These are phyloP conservation scores for Gastracanthus pulcherrimus DNA, from an alignment of 2,888 invertebrate species.

Conservation along the genomic window DNA sequence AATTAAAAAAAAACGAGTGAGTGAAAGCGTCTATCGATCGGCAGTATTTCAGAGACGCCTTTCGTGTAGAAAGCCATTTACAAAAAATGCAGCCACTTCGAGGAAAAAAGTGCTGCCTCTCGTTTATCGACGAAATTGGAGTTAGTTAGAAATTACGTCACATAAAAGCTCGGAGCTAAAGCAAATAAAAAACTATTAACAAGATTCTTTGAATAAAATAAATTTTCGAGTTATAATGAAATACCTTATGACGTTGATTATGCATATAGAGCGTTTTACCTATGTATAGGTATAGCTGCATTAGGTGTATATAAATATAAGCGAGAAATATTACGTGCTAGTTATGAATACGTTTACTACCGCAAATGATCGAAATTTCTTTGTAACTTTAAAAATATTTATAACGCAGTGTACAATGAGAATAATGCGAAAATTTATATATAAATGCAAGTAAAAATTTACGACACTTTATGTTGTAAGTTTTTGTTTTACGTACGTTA, in stretches of 20 bases:
- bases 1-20: constrained; percentile 18
- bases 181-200: neutral
- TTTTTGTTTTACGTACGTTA: no score
- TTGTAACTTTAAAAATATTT: neutral
- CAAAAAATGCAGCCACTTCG: neutral
- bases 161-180: neutral
- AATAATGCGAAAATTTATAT: neutral
- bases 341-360: neutral
- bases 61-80: constrained; percentile 20
- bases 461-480: no score
- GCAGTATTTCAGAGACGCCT: neutral
- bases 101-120: constrained; percentile 16
- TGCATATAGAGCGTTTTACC: neutral
- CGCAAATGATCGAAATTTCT: no score
- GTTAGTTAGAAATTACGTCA: neutral
- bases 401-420: neutral
- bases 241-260: neutral
- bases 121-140: neutral
- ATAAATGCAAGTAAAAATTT: neutral
- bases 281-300: neutral
- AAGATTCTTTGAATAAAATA: neutral
- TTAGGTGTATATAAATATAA: neutral
- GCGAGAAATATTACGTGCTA: neutral
- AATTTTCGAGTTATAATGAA: neutral
- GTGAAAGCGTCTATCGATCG: constrained; percentile 36